Base-by-base conservation (phyloP, 2,797 vertebrate genomes). In the Pelochelys cantorii region DNA sequence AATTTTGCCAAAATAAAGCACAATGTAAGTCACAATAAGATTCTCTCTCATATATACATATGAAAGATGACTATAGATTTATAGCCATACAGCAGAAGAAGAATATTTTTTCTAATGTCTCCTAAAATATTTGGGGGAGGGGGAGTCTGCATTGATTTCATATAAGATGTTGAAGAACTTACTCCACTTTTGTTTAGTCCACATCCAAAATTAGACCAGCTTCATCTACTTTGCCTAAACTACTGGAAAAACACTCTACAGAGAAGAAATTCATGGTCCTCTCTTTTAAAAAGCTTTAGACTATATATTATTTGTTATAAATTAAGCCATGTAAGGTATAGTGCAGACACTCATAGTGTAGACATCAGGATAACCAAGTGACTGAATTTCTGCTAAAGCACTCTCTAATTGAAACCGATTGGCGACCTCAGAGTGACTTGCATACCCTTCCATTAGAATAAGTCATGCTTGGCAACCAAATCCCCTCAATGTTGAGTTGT, bases 31-130 rank as follows among this genome's bases (percentile, higher is more conserved):
- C n/a, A 37, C 34, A 71, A 31, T 71, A 34, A 71, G 34, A 71
- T 20, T 71, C 60, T 29, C 60, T 29, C 4, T 62, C 5, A 29
- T 65, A 65, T 31, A 82, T 8, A 25, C 20, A 25, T 59, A 4
- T 15, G 18, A 90, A 82, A 65, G n/a, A 59, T 0, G 1, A 3
- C 5, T 1, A 11, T 23, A 1, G 0, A 77, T 80, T 27, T 31
- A 80, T 2, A 84, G 7, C 5, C 85, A 34, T 56, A n/a, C 3
- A 74, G 34, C 8, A 86, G 27, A 42, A 34, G 89, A 11, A 53
- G 34, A 34, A 20, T 48, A 48, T 5, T 3, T 88, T 60, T 84
- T 12, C 34, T 13, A 48, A 1, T 57, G 37, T 4, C 56, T 85
- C 4, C 11, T 83, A 55, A 52, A 11, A 23, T 31, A 84, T 8